Evolutionary conservation across 2,888 invertebrate species (phyloP).

Genomic region (Lomographa bimaculata): DNA sequence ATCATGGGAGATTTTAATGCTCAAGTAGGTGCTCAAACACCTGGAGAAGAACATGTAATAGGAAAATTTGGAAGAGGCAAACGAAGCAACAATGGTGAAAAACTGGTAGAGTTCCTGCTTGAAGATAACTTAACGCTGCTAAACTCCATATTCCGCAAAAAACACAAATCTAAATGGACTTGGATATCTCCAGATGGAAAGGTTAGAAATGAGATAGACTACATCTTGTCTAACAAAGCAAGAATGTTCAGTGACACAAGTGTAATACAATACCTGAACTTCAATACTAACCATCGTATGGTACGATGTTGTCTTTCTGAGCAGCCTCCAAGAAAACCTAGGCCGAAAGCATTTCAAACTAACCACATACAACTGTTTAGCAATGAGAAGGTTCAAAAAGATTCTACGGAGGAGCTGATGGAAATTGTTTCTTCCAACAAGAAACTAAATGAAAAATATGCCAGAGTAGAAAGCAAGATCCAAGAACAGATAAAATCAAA

Average conservation of each 20-base stretch:
- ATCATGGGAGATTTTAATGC: not conserved
- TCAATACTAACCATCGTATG: conserved; percentile 11
- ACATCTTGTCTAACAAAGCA: no score
- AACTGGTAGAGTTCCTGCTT: not conserved
- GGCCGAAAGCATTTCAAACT: not conserved
- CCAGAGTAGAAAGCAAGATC: conserved; percentile 4
- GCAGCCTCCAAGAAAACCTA: not conserved
- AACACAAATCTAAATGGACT: not conserved
- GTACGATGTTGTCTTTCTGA: conserved; percentile 9
- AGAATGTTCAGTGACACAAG: not conserved
- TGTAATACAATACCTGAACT: not conserved
- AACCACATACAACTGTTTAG: not conserved
- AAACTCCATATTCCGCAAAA: conserved; percentile 2
- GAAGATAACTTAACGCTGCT: conserved; percentile 3
- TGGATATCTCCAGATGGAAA: not conserved
- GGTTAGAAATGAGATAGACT: conserved; percentile 1
- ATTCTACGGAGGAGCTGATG: not conserved
- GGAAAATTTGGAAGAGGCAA: not conserved
- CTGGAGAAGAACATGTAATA: conserved; percentile 1
- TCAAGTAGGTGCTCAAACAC: not conserved
- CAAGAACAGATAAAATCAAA: conserved; percentile 1
- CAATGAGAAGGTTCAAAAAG: not conserved
- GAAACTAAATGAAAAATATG: conserved; percentile 1
- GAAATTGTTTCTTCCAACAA: not conserved
- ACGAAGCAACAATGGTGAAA: conserved; percentile 2